Conservation (phyloP, 2,888 invertebrate species). For the Dascillus cervinus region DNA sequence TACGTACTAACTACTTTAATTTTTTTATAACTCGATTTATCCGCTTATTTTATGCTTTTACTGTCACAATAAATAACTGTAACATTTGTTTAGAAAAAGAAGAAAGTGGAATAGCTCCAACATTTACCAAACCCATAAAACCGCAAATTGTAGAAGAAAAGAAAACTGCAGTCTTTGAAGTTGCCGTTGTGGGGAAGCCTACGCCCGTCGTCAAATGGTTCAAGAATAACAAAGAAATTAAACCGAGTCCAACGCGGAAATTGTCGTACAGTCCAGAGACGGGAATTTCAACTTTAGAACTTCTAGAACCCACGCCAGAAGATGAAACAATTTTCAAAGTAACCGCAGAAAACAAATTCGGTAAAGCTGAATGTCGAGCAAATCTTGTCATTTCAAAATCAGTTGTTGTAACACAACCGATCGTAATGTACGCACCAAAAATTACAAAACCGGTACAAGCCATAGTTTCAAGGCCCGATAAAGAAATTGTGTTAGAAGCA, state of each 20-base stretch:
- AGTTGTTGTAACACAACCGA: conserved; percentile 44
- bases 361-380: conserved; percentile 64
- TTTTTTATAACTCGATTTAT: neutral
- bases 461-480: conserved; percentile 59
- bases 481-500: conserved; percentile 61
- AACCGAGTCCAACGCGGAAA: conserved; percentile 48
- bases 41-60: neutral
- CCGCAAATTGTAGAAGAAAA: conserved; percentile 57
- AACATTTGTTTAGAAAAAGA: conserved; percentile 51
- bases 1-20: neutral
- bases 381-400: conserved; percentile 56
- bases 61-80: no score
- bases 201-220: conserved; percentile 66
- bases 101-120: conserved; percentile 59
- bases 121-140: conserved; percentile 57
- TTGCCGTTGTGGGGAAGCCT: conserved; percentile 61
- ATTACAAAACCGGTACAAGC: conserved; percentile 75
- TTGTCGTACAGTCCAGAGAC: conserved; percentile 54
- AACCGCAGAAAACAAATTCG: conserved; percentile 64
- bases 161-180: conserved; percentile 55
- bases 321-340: conserved; percentile 65
- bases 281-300: conserved; percentile 55
- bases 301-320: conserved; percentile 55
- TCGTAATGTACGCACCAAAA: conserved; percentile 57
- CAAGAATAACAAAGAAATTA: conserved; percentile 53